Conservation (phyloP, 2,888 invertebrate species). For the Oscheius sp. region DNA sequence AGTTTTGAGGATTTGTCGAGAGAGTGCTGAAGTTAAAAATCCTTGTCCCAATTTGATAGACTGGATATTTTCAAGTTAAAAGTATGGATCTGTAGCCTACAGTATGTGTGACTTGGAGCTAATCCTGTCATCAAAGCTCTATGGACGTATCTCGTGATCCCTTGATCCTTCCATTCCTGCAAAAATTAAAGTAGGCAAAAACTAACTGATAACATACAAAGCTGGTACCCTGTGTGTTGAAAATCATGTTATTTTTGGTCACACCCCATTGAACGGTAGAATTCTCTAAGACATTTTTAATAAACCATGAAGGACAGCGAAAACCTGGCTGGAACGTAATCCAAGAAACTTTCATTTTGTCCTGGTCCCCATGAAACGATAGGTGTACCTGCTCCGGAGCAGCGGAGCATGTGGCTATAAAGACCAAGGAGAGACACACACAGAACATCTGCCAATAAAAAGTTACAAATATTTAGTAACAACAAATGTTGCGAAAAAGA, state of each 20-base stretch:
- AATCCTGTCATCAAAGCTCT: slow-evolving; percentile 78
- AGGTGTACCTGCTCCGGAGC: slow-evolving; percentile 65
- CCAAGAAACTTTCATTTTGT: slow-evolving; percentile 65
- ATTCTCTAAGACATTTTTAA: neutral
- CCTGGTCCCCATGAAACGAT: slow-evolving; percentile 56
- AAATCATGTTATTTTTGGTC: neutral
- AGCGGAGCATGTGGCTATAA: slow-evolving; percentile 19
- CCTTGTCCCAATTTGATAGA: slow-evolving; percentile 78
- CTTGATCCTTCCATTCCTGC: slow-evolving; percentile 47
- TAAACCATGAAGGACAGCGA: neutral
- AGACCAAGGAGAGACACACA: slow-evolving; percentile 1
- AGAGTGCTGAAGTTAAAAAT: slow-evolving; percentile 83
- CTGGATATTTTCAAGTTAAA: slow-evolving; percentile 38
- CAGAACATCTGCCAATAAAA: neutral
- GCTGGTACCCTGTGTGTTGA: slow-evolving; percentile 7
- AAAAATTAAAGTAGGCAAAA: neutral
- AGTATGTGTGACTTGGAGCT: slow-evolving; percentile 57
- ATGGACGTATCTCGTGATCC: slow-evolving; percentile 80
- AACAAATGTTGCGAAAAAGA: neutral
- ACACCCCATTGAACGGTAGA: slow-evolving; percentile 1
- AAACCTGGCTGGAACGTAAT: slow-evolving; percentile 57
- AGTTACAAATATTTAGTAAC: neutral
- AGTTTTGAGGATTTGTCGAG: slow-evolving; percentile 40
- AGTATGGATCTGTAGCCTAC: slow-evolving; percentile 37
- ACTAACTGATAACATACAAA: slow-evolving; percentile 4